Conservation (phyloP, 2,797 vertebrate species). For the Pipistrellus kuhlii region DNA sequence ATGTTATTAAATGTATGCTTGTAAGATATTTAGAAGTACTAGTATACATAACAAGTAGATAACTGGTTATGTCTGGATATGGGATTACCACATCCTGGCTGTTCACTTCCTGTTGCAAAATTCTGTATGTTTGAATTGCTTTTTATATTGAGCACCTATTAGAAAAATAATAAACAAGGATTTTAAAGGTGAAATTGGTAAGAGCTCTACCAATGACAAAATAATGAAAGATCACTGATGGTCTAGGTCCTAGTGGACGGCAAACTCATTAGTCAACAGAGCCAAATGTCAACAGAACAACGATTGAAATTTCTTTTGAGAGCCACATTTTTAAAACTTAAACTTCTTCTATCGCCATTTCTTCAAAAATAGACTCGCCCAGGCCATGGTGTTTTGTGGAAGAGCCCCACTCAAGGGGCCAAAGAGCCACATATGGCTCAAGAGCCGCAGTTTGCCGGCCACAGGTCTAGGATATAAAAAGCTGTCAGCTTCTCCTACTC, state of each 20-base stretch:
- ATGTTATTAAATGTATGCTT: background rate
- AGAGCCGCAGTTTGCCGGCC: too few species aligned
- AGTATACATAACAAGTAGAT: background rate
- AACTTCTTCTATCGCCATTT: too few species aligned
- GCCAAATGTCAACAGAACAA: too few species aligned
- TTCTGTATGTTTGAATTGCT: conserved; percentile 29
- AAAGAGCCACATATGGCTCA: too few species aligned
- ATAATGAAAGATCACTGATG: background rate
- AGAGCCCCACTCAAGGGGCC: too few species aligned
- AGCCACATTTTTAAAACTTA: too few species aligned
- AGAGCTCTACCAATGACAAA: conserved; percentile 10
- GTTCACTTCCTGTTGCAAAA: conserved; percentile 12
- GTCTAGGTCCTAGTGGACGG: background rate
- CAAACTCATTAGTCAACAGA: too few species aligned
- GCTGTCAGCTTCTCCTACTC: too few species aligned
- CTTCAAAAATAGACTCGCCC: too few species aligned
- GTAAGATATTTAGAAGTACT: background rate
- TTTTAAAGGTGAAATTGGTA: background rate
- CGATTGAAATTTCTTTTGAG: too few species aligned
- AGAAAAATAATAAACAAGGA: background rate
- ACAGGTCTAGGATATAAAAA: background rate
- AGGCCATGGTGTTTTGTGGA: too few species aligned
- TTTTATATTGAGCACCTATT: conserved; percentile 34
- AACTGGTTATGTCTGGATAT: background rate
- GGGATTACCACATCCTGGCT: background rate